A percentile compares a stretch with the other conserved stretches of the same genome.
These are phyloP conservation scores for Bungarus multicinctus DNA, from an alignment of 2,113 vertebrate species.

Conservation along the genomic window DNA sequence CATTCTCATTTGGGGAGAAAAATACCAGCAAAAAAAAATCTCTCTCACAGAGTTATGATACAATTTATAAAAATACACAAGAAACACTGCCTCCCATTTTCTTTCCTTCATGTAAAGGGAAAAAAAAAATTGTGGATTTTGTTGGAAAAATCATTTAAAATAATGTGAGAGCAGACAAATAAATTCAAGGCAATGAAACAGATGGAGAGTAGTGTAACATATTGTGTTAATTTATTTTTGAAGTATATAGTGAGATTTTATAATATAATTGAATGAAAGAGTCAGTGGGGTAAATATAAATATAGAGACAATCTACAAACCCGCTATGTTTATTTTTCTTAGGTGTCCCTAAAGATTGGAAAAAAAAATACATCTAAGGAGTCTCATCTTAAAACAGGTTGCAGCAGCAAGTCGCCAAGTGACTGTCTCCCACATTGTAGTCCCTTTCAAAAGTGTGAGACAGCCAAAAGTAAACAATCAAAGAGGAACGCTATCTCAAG, in stretches of 20 bases:
- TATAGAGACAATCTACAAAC: conserved; percentile 9
- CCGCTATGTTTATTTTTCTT: conserved; percentile 45
- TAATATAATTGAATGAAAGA: conserved; percentile 74
- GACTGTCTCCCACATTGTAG: background rate
- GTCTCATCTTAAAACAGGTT: background rate
- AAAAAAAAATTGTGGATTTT: conserved; percentile 53
- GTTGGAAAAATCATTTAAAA: conserved; percentile 64
- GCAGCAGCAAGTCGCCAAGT: background rate
- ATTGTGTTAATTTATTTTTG: conserved; percentile 77
- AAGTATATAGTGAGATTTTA: conserved; percentile 68
- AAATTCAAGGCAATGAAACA: conserved; percentile 69
- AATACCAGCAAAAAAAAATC: background rate
- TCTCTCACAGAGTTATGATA: conserved; percentile 60
- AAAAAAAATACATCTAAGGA: background rate
- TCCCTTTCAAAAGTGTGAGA: background rate
- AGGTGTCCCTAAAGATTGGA: conserved; percentile 13
- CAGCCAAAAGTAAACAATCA: background rate
- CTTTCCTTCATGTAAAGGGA: background rate
- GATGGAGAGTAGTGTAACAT: conserved; percentile 72
- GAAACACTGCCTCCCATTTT: background rate
- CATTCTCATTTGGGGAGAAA: background rate
- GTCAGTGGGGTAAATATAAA: conserved; percentile 35
- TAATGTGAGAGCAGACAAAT: conserved; percentile 58
- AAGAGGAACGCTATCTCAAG: background rate
- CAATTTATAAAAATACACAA: conserved; percentile 63